These are phyloP conservation scores for Xerus rutilus DNA, from an alignment of 2,797 vertebrate species.

Conservation along the genomic window DNA sequence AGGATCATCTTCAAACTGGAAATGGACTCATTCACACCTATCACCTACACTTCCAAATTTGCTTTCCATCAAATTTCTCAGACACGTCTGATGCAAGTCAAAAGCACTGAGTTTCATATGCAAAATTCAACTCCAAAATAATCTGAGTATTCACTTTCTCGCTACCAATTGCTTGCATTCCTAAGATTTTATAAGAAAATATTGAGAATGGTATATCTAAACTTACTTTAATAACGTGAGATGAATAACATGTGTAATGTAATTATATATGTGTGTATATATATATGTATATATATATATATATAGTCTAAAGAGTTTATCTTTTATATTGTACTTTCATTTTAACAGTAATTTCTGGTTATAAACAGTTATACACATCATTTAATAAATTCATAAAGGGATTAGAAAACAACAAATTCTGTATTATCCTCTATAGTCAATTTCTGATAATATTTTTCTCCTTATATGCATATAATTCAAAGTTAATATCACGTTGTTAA, in stretches of 20 bases:
- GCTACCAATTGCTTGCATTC: background rate
- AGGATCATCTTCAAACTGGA: background rate
- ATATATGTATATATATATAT: background rate
- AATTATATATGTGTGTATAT: background rate
- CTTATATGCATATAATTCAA: background rate
- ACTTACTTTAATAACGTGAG: background rate
- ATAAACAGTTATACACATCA: background rate
- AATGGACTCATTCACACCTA: background rate
- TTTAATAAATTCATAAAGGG: background rate
- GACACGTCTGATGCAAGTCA: background rate
- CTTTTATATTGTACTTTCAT: background rate
- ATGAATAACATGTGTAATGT: background rate
- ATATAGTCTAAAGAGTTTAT: background rate
- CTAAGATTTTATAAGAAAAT: background rate
- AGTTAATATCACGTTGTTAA: background rate
- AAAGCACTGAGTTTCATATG: background rate
- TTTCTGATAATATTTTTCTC: background rate
- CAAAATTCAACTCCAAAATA: background rate
- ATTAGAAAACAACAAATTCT: background rate
- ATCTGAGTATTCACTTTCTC: background rate
- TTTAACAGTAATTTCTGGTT: slow-evolving; percentile 17
- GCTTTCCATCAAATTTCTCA: background rate
- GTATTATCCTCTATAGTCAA: background rate
- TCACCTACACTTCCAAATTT: background rate
- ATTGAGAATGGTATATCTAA: background rate